phyloP scores from a whole-genome alignment of 2,113 vertebrate species.

The Xenopus tropicalis region DNA sequence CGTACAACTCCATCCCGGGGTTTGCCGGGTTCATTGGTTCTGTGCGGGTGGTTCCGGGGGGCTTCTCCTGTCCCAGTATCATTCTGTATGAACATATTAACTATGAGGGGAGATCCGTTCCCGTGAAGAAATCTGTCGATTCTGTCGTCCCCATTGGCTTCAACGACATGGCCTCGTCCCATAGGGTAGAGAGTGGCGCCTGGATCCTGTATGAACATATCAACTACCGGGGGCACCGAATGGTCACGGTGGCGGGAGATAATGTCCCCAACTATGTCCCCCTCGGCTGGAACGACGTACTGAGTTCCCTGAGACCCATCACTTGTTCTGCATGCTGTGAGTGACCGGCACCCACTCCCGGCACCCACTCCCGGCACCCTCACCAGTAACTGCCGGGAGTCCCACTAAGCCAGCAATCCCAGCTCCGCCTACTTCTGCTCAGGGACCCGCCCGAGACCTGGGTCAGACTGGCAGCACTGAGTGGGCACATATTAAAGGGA shows the following conservation, averaged over 20 bases:
- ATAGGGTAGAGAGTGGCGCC: neutral
- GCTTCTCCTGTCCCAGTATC: neutral
- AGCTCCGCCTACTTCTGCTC: no score
- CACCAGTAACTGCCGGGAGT: no score
- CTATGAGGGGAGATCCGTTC: neutral
- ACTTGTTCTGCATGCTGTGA: no score
- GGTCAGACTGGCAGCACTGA: no score
- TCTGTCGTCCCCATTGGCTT: neutral
- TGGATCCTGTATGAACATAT: conserved; percentile 9
- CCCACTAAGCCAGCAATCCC: no score
- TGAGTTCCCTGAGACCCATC: neutral
- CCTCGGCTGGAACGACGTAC: neutral
- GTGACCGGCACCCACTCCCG: no score
- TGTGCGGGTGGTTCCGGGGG: neutral
- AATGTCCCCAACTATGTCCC: neutral
- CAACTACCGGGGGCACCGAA: neutral
- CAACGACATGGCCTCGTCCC: conserved; percentile 1
- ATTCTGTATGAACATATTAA: neutral
- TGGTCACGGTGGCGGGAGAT: conserved; percentile 12
- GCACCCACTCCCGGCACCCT: no score
- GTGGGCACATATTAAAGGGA: no score
- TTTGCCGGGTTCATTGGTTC: neutral
- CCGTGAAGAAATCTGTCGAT: neutral
- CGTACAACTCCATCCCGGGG: neutral
- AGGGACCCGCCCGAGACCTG: no score